These are phyloP conservation scores for Acrocephalus scirpaceus DNA, from an alignment of 2,797 vertebrate species.

Conservation along the genomic window DNA sequence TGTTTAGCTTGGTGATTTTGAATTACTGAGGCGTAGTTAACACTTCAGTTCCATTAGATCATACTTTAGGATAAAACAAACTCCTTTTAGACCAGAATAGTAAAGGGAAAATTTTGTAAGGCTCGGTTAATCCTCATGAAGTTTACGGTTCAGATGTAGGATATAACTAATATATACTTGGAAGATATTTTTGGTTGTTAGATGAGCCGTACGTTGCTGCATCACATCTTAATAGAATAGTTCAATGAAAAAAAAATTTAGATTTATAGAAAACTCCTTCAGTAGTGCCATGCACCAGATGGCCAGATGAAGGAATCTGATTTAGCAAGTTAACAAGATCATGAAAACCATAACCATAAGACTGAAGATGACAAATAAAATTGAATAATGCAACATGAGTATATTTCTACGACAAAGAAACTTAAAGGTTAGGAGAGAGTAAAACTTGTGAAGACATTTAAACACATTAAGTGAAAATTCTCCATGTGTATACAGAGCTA, in stretches of 20 bases:
- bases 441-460: background rate
- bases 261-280: conserved; percentile 33
- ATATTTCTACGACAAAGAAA: background rate
- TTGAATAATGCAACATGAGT: background rate
- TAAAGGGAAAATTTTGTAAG: background rate
- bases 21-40: conserved; percentile 36
- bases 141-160: background rate
- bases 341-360: conserved; percentile 18
- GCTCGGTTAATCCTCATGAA: background rate
- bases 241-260: conserved; percentile 20
- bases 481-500: background rate
- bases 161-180: background rate
- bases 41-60: conserved; percentile 42
- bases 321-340: conserved; percentile 52
- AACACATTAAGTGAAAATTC: background rate
- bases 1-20: conserved; percentile 38
- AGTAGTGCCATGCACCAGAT: conserved; percentile 45
- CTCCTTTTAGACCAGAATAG: conserved; percentile 5
- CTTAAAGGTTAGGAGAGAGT: background rate
- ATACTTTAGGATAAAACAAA: conserved; percentile 28
- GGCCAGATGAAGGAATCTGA: conserved; percentile 45
- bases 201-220: background rate
- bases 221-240: background rate
- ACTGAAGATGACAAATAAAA: conserved; percentile 43
- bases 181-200: background rate